These are phyloP conservation scores for Capitella teleta DNA, from an alignment of 1,140 invertebrate species.

Conservation along the genomic window DNA sequence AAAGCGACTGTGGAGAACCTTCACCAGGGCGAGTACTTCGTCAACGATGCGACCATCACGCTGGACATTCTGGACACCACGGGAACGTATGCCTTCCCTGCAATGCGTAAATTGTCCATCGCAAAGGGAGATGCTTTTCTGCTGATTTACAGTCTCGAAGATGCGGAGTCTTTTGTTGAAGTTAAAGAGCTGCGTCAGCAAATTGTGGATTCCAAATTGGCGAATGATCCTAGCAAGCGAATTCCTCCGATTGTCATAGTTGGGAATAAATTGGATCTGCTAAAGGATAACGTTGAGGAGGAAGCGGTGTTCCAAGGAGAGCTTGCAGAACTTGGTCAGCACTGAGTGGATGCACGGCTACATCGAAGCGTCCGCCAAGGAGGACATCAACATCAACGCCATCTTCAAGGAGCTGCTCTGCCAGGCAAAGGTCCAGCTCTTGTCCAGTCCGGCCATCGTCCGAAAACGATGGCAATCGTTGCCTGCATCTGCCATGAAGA, in stretches of 20 bases:
- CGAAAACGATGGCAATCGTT: too few relatives aligned
- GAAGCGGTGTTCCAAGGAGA: slow-evolving; percentile 40
- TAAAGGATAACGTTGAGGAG: slow-evolving; percentile 34
- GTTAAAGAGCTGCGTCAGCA: slow-evolving; percentile 2
- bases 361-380: slow-evolving; percentile 76
- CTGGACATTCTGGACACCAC: slow-evolving; percentile 56
- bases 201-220: neutral
- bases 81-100: slow-evolving; percentile 98
- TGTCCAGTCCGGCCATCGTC: too few relatives aligned
- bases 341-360: slow-evolving; percentile 49
- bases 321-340: neutral
- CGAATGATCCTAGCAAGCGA: too few relatives aligned
- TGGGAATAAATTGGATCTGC: slow-evolving; percentile 5
- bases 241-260: slow-evolving; percentile 5
- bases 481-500: too few relatives aligned
- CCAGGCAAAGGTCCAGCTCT: slow-evolving; percentile 66
- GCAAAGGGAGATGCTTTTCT: slow-evolving; percentile 66
- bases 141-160: slow-evolving; percentile 45
- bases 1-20: slow-evolving; percentile 75
- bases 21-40: slow-evolving; percentile 37
- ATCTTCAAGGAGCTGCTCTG: slow-evolving; percentile 64
- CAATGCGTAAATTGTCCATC: slow-evolving; percentile 97
- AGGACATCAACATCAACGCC: slow-evolving; percentile 64
- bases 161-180: slow-evolving; percentile 13
- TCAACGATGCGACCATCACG: slow-evolving; percentile 2